Percentiles rank a stretch among this genome's conserved stretches.
phyloP scores from a whole-genome alignment of 2,888 invertebrate species.

The Melinaea menophilus region DNA sequence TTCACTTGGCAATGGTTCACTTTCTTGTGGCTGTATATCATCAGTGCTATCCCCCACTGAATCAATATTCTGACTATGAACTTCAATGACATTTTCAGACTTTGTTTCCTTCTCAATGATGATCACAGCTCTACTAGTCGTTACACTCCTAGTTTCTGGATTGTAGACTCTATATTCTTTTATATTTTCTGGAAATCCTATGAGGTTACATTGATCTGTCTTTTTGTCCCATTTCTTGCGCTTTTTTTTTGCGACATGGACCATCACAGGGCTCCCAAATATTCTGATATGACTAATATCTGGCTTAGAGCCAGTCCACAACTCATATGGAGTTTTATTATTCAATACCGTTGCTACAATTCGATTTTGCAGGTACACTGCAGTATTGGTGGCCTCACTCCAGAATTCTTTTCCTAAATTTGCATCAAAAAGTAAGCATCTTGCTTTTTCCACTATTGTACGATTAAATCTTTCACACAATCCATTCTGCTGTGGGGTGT shows the following conservation, averaged over 20 bases:
- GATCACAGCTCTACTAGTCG: conserved; percentile 9
- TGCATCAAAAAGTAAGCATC: conserved; percentile 24
- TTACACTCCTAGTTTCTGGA: neutral
- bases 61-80: too few relatives aligned
- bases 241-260: conserved; percentile 27
- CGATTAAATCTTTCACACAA: conserved; percentile 23
- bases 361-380: conserved; percentile 28
- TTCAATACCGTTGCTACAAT: neutral
- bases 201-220: neutral
- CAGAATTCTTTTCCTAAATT: conserved; percentile 19
- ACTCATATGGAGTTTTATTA: neutral
- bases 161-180: conserved; percentile 14
- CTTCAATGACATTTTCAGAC: too few relatives aligned
- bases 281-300: conserved; percentile 23
- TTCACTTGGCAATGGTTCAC: too few relatives aligned
- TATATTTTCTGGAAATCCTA: conserved; percentile 10
- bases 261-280: conserved; percentile 28
- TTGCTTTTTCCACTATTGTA: conserved; percentile 24
- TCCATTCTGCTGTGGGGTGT: conserved; percentile 28
- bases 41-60: too few relatives aligned
- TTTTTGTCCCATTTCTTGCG: conserved; percentile 19
- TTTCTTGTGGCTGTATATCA: too few relatives aligned
- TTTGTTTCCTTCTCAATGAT: conserved; percentile 8
- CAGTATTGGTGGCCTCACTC: conserved; percentile 28
- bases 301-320: conserved; percentile 15